Percentiles rank a stretch among this genome's conserved stretches.
phyloP scores from a whole-genome alignment of 2,888 invertebrate species.

The Bimastos eiseni region DNA sequence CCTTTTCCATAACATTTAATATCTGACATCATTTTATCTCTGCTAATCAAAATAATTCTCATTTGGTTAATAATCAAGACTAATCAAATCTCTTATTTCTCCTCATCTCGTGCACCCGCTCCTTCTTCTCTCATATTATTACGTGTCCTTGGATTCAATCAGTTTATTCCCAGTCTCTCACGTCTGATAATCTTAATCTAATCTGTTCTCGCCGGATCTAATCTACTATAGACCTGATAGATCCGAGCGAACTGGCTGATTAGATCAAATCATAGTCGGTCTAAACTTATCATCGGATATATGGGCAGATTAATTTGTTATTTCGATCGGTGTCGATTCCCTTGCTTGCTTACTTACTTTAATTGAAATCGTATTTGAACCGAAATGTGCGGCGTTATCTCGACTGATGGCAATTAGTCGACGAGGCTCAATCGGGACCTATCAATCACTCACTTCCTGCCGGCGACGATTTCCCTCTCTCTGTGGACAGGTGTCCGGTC shows the following conservation, averaged over 20 bases:
- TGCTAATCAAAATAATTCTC: not conserved
- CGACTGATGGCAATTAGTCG: not conserved
- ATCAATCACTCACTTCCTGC: conserved; percentile 25
- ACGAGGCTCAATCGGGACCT: not conserved
- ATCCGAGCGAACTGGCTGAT: not conserved
- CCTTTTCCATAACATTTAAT: not conserved
- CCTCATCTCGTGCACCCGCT: not conserved
- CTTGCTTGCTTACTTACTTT: not conserved
- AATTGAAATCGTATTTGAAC: conserved; percentile 20
- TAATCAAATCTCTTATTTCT: not conserved
- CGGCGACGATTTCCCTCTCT: not conserved
- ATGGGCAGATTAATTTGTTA: not conserved
- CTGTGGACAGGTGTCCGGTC: conserved; percentile 23
- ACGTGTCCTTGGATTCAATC: not conserved
- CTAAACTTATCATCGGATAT: not conserved
- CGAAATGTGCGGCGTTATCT: not conserved
- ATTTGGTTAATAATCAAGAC: not conserved
- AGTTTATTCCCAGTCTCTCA: not conserved
- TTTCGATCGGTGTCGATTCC: conserved; percentile 5
- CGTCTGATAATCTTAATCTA: not conserved
- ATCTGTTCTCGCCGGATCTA: not conserved
- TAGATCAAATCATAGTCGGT: not conserved
- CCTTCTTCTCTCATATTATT: not conserved
- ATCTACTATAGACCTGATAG: not conserved
- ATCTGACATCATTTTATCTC: not conserved